Base-by-base conservation (phyloP, 35 echinoderm and acorn worm genomes). In the Apostichopus japonicus region DNA sequence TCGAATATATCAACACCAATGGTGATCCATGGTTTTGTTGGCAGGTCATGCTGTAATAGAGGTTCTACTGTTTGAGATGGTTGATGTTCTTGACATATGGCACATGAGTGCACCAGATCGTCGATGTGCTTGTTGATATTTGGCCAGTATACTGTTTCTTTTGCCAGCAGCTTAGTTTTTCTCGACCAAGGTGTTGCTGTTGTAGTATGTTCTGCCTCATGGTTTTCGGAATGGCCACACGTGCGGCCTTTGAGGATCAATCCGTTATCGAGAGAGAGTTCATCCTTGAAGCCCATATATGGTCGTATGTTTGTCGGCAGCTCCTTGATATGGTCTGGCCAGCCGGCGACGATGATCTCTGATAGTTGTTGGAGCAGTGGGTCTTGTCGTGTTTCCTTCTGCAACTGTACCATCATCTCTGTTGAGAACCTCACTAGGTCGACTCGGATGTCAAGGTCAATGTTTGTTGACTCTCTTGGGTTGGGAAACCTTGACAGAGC, bases 71-170 rank as follows among this genome's bases (percentile, higher is more conserved):
- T 56, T 79, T 93, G 92, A 15, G 70, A 88, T 78, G 83, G 53
- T 93, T 88, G 92, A 54, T 93, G 84, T 16, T 93, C 16, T 54
- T 93, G 72, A 63, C 72, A 93, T 7, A 78, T 88, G 5, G 72
- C 1, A 54, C 51, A 79, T 27, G 73, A 79, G 24, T 91, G 27
- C 52, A 93, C 92, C 23, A 88, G 19, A 5, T 13, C 9, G 5
- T 92, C 93, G 23, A 94, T 94, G n/a, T 96, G 73, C 15, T 88
- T 80, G 54, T 92, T 94, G 16, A 94, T 96, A 5, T 72, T 79
- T 70, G 95, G 95, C 93, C 95, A 94, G 25, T 90, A 96, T 54
- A 96, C 95, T 1, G 90, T 77, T 8, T 94, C 87, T 76, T 63
- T 94, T 8, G 96, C 91, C 16, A 82, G 22, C 3, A 94, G 22